Evolutionary conservation across 2,888 invertebrate species (phyloP).

Genomic region (Cephus pulcher): DNA sequence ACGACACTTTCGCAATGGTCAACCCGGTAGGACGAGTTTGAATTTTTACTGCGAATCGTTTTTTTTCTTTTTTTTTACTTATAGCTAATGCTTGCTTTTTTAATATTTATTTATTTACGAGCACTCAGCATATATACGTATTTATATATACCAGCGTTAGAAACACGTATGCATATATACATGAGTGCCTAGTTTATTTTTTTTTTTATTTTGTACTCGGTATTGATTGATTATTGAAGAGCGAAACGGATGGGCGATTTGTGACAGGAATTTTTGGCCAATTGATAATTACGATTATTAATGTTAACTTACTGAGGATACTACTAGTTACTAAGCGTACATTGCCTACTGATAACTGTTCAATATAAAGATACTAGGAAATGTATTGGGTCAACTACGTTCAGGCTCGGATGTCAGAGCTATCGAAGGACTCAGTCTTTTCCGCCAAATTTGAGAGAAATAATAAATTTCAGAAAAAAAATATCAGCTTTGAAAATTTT

Average conservation of each 20-base stretch:
- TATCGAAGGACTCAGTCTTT: not conserved
- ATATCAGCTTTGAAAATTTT: not conserved
- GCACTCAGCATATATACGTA: conserved; percentile 2
- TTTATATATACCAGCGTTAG: conserved; percentile 3
- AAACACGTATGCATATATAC: too few relatives aligned
- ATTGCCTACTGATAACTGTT: not conserved
- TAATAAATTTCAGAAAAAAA: not conserved
- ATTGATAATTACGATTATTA: not conserved
- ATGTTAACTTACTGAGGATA: not conserved
- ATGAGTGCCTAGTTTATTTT: not conserved
- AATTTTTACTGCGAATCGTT: conserved; percentile 19
- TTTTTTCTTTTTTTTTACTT: conserved; percentile 24
- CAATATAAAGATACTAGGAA: not conserved
- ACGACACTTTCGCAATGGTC: not conserved
- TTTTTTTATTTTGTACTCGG: not conserved
- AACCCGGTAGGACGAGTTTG: not conserved
- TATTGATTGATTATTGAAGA: not conserved
- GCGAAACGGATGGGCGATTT: not conserved
- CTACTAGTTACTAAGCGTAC: not conserved
- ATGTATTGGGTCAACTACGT: not conserved
- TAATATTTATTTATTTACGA: not conserved
- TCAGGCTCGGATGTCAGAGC: not conserved
- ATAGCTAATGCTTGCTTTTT: conserved; percentile 46
- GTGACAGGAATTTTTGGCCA: not conserved
- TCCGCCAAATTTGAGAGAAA: not conserved